A percentile compares a stretch with the other conserved stretches of the same genome.
phyloP scores from a whole-genome alignment of 1,140 invertebrate species.

The Elysia chlorotica region DNA sequence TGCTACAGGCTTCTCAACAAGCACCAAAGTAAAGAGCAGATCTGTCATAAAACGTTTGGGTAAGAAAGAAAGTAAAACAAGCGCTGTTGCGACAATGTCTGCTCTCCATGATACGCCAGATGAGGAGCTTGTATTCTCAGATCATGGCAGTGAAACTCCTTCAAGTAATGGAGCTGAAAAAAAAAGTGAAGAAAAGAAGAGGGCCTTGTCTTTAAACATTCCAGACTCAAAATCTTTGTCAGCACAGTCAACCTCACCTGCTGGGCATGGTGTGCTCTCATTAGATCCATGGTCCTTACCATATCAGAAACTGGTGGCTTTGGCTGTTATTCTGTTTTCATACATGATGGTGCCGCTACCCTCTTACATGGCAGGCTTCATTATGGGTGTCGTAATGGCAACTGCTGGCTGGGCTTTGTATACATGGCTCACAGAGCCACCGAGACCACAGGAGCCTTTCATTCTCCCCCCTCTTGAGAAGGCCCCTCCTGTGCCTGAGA shows the following conservation, averaged over 20 bases:
- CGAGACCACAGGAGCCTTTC: conserved; percentile 28
- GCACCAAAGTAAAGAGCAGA: conserved; percentile 10
- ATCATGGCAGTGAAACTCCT: background rate
- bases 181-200: background rate
- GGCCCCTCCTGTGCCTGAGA: conserved; percentile 49
- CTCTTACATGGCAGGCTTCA: conserved; percentile 51
- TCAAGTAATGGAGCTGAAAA: background rate
- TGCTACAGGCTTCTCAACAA: conserved; percentile 11
- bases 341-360: conserved; percentile 54
- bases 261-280: too few relatives aligned
- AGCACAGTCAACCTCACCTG: too few relatives aligned
- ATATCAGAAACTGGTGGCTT: conserved; percentile 28
- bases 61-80: conserved; percentile 22
- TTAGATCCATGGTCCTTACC: too few relatives aligned
- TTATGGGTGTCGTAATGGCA: conserved; percentile 44
- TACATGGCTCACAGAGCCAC: conserved; percentile 39
- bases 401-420: conserved; percentile 37
- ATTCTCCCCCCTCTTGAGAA: conserved; percentile 35
- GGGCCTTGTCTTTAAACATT: too few relatives aligned
- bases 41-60: conserved; percentile 24
- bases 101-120: conserved; percentile 26
- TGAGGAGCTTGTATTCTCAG: conserved; percentile 7
- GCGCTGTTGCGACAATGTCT: conserved; percentile 34
- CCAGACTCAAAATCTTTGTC: too few relatives aligned
- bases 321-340: conserved; percentile 36